A percentile compares a stretch with the other conserved stretches of the same genome.
These are phyloP conservation scores for Synchiropus splendidus DNA, from an alignment of 2,113 vertebrate genomes.

Conservation along the genomic window DNA sequence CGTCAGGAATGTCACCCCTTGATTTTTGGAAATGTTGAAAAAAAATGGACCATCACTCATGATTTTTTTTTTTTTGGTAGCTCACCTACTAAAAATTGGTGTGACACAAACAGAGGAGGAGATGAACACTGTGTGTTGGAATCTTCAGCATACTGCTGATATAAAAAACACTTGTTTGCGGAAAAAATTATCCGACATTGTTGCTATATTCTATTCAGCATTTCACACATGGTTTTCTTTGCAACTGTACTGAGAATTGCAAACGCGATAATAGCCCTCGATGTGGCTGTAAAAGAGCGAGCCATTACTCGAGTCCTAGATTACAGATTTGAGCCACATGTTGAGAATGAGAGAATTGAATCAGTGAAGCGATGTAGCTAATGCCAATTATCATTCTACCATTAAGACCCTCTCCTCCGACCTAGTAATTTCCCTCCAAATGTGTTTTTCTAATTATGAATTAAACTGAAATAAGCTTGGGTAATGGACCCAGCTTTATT, in stretches of 20 bases:
- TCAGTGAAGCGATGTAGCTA: constrained; percentile 43
- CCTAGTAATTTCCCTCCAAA: constrained; percentile 47
- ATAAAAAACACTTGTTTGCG: too few species aligned
- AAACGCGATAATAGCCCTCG: constrained; percentile 2
- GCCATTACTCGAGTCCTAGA: constrained; percentile 14
- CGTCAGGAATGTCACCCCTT: too few species aligned
- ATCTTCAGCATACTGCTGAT: too few species aligned
- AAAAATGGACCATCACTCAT: too few species aligned
- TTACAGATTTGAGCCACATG: constrained; percentile 41
- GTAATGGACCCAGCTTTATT: constrained; percentile 45
- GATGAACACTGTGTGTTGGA: too few species aligned
- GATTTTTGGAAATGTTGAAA: too few species aligned
- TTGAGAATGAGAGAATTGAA: constrained; percentile 36
- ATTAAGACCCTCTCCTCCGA: constrained; percentile 45
- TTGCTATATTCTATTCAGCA: background rate
- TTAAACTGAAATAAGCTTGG: constrained; percentile 51
- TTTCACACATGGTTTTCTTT: constrained; percentile 1
- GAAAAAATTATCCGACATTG: too few species aligned
- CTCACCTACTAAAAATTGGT: too few species aligned
- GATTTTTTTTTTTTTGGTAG: too few species aligned
- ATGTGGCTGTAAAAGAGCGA: constrained; percentile 7
- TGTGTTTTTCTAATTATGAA: constrained; percentile 62
- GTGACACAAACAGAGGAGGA: too few species aligned
- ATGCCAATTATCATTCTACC: constrained; percentile 49
- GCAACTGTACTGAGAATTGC: constrained; percentile 6